A percentile compares a stretch with the other conserved stretches of the same genome.
Evolutionary conservation across 2,888 invertebrate genomes (phyloP).

Genomic region (Dione vanillae): DNA sequence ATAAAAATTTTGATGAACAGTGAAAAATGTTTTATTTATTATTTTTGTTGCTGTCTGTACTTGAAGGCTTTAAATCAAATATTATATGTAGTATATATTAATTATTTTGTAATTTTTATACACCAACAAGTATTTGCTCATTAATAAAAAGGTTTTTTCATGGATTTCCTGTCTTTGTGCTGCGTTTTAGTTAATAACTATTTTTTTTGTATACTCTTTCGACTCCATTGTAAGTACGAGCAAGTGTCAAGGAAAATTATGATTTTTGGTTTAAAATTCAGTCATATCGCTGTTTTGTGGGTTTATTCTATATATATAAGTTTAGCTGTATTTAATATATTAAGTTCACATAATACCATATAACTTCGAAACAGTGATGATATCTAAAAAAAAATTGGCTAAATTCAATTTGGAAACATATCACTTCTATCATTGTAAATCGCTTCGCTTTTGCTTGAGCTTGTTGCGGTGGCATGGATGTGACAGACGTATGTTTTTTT

Average conservation of each 20-base stretch:
- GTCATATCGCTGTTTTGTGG: conserved; percentile 68
- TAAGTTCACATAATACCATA: conserved; percentile 5
- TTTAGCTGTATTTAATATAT: conserved; percentile 21
- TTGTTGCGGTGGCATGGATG: conserved; percentile 71
- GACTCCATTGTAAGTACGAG: conserved; percentile 77
- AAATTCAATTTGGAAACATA: conserved; percentile 39
- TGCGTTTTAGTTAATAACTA: conserved; percentile 66
- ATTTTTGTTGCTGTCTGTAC: conserved; percentile 8
- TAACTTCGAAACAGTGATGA: conserved; percentile 48
- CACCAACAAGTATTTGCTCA: conserved; percentile 48
- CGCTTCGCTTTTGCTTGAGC: conserved; percentile 82
- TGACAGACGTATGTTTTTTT: conserved; percentile 47
- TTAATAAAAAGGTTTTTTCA: conserved; percentile 53
- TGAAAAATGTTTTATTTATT: background rate
- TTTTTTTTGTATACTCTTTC: conserved; percentile 53
- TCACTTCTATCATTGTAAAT: conserved; percentile 56
- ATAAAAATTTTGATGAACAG: conserved; percentile 26
- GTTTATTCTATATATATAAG: conserved; percentile 44
- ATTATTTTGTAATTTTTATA: conserved; percentile 4
- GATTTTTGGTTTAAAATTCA: conserved; percentile 38
- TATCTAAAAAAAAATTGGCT: conserved; percentile 34
- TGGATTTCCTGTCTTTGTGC: conserved; percentile 70
- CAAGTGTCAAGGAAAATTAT: conserved; percentile 77
- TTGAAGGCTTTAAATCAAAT: background rate
- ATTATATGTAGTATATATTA: background rate